Evolutionary conservation across 2,797 vertebrate species (phyloP).

Genomic region (Eulemur rubriventer): DNA sequence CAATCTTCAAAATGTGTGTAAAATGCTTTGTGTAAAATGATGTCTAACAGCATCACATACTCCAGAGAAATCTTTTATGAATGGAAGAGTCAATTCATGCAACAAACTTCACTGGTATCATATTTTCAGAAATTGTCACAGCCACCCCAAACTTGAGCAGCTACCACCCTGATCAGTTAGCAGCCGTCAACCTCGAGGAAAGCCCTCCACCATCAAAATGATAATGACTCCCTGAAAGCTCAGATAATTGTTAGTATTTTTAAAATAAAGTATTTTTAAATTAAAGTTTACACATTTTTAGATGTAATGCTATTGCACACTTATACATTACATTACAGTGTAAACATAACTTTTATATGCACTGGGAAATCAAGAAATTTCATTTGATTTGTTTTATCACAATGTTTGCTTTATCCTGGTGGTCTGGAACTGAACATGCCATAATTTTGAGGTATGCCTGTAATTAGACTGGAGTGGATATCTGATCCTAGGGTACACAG

Average conservation of each 20-base stretch:
- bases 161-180: neutral
- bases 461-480: neutral
- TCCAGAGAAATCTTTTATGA: neutral
- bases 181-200: neutral
- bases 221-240: neutral
- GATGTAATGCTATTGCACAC: neutral
- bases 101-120: neutral
- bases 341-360: neutral
- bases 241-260: neutral
- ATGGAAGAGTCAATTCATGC: neutral
- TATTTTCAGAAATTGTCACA: neutral
- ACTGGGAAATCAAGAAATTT: neutral
- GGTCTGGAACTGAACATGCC: neutral
- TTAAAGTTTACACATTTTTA: neutral
- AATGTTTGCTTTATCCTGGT: neutral
- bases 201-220: neutral
- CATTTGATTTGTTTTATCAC: neutral
- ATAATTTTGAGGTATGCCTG: neutral
- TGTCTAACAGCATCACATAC: neutral
- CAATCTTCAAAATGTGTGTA: neutral
- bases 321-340: neutral
- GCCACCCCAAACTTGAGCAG: neutral
- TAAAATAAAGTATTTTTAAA: neutral
- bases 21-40: neutral
- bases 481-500: neutral